Percentiles rank a stretch among this genome's conserved stretches.
phyloP scores from a whole-genome alignment of 2,888 invertebrate genomes.

The Dioctria linearis region DNA sequence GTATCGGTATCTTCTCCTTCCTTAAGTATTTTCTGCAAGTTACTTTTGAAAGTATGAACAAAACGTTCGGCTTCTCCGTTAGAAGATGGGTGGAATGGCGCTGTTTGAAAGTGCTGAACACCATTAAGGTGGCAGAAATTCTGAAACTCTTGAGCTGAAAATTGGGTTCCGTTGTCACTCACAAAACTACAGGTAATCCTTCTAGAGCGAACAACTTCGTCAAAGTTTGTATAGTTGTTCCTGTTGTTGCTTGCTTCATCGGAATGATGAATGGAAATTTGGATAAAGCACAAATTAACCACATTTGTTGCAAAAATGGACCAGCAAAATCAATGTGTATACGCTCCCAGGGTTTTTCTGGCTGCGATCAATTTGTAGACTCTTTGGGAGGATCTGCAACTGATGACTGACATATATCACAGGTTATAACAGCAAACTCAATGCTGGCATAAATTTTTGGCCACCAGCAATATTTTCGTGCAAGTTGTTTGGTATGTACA shows the following conservation, averaged over 20 bases:
- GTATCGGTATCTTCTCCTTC: too few relatives aligned
- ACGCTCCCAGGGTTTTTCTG: background rate
- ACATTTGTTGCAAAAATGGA: too few relatives aligned
- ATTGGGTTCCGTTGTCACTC: background rate
- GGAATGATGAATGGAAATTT: too few relatives aligned
- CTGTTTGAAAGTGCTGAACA: background rate
- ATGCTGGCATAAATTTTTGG: too few relatives aligned
- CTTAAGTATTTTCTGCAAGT: too few relatives aligned
- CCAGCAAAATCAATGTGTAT: background rate
- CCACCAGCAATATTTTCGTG: too few relatives aligned
- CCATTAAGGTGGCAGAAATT: background rate
- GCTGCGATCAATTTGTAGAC: background rate
- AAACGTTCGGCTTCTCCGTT: too few relatives aligned
- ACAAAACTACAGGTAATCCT: conserved; percentile 1
- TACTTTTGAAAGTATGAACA: too few relatives aligned
- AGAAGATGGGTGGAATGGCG: too few relatives aligned
- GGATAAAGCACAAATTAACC: too few relatives aligned
- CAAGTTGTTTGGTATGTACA: background rate
- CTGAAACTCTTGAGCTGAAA: background rate
- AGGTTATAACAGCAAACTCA: background rate
- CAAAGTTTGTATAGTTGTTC: too few relatives aligned
- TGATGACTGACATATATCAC: background rate
- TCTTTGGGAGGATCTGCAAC: background rate
- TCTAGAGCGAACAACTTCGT: background rate
- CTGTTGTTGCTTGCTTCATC: too few relatives aligned